Base-by-base conservation (phyloP, 1,140 invertebrate genomes). In the Leptoteleia sp. region DNA sequence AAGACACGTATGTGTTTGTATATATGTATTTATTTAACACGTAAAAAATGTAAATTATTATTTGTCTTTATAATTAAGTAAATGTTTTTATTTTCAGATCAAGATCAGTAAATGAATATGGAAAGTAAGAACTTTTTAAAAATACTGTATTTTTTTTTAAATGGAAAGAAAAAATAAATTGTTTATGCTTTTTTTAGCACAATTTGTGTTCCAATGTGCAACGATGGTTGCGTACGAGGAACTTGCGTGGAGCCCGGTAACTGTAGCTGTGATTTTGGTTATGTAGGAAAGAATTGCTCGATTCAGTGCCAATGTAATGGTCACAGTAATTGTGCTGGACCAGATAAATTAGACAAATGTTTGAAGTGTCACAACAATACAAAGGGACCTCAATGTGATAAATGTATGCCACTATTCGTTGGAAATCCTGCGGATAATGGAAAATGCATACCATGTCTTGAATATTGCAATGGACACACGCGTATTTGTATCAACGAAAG, bases 251-350 rank as follows among this genome's bases (percentile, higher is more conserved):
- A 94, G 79, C 97, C 97, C 17, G 93, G 97, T 83, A 90, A 92
- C 8, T 99, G 97, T 84, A 90, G 92, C 33, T 99, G 97, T 87
- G 93, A 98, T 90, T 99, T 99, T 90, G 97, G 97, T 38, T 99
- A 96, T 87, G 96, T 99, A 15, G 97, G 97, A 42, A 92, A 93
- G 55, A 97, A 98, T 89, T 99, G 97, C 86, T 96, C 95, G 50
- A 96, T 95, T 38, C 94, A 96, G 84, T 99, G 97, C 85, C 92
- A 96, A 83, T 99, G 97, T 86, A 97, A 99, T 87, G 96, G 96
- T 0, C 97, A 99, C 89, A 95, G 96, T 54, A 93, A 97, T 82
- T 99, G 97, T 87, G 93, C 92, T 73, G 96, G 96, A 8, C 95
- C 95, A 3, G 94, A 96, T 82, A 93, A 94, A 78, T 91, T 97